A percentile compares a stretch with the other conserved stretches of the same genome.
Conservation (phyloP, 2,797 vertebrate species). For the Chromis chromis region DNA sequence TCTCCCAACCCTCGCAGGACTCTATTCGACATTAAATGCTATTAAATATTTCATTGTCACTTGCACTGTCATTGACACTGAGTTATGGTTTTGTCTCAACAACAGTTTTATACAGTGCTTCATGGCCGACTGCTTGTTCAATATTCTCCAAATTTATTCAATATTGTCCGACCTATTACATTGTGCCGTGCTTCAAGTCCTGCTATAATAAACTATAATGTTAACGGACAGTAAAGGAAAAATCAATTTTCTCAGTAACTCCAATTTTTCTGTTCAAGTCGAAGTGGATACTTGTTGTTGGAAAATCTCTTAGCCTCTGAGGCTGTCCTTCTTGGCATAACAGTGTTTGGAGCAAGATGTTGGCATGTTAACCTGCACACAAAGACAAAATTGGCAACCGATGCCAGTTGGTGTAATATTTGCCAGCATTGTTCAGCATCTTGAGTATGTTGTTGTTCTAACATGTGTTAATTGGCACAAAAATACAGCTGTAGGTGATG, state of each 20-base stretch:
- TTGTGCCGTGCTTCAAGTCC: not conserved
- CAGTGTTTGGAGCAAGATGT: too few relatives aligned
- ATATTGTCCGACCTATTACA: slow-evolving; percentile 4
- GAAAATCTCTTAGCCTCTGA: not conserved
- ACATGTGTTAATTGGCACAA: too few relatives aligned
- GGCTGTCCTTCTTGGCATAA: not conserved
- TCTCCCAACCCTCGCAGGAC: slow-evolving; percentile 47
- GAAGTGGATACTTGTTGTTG: not conserved
- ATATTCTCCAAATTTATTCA: slow-evolving; percentile 24
- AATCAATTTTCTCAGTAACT: not conserved
- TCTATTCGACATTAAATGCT: slow-evolving; percentile 61
- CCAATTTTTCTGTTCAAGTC: not conserved
- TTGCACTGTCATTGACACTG: slow-evolving; percentile 57
- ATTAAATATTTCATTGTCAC: slow-evolving; percentile 70
- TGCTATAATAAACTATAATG: not conserved
- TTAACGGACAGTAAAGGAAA: not conserved
- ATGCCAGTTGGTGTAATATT: too few relatives aligned
- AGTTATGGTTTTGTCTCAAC: slow-evolving; percentile 38
- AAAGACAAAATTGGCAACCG: too few relatives aligned
- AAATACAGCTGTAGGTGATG: too few relatives aligned
- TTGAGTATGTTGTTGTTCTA: too few relatives aligned
- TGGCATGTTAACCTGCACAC: too few relatives aligned
- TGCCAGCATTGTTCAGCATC: too few relatives aligned
- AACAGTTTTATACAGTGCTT: slow-evolving; percentile 9
- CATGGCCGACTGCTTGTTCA: slow-evolving; percentile 15